Evolutionary conservation across 2,113 vertebrate genomes (phyloP), one percentile per base, ranked within the genome.

Genomic region (Microcebus murinus): DNA sequence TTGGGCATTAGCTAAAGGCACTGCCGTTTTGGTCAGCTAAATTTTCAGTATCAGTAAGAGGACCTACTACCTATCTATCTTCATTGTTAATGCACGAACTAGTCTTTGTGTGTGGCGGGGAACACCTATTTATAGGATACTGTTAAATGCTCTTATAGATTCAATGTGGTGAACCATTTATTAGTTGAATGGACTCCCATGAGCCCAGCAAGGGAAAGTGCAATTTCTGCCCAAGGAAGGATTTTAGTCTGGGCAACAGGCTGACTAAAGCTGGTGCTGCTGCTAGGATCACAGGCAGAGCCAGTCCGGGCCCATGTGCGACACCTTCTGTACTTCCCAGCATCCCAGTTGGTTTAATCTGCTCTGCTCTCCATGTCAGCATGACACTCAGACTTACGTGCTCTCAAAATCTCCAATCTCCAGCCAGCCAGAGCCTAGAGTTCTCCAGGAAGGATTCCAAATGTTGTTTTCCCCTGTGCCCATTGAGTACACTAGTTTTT

Each of bases 251-350:
- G 39, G 76, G 52, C 13, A 13, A 10, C 50, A 52, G 86, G 57
- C 34, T 10, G 18, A 45, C 4, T 3, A 11, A 4, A 59, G 45
- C 21, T 3, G 25, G 17, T 5, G 14, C 20, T 15, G 50, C 25
- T 23, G 0, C 67, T 8, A 3, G 25, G 55, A 23, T 17, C 76
- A 50, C 80, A 59, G 50, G 61, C 68, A 55, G 77, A 27, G 14
- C 5, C 7, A 0, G 3, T 1, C 1, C 4, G 4, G 27, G 34
- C 21, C 21, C 18, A 0, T 34, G 48, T 48, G 27, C 1, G 4
- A 18, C 34, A 48, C 11, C 7, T 11, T 34, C 39, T 67, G 50
- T 25, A n/a, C 34, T 14, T 45, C 55, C 80, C 61, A 23, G 3
- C 9, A 45, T 36, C 39, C 63, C 8, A 1, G 3, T 27, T 9